phyloP scores from a whole-genome alignment of 2,888 invertebrate genomes.

The Lacanobia wlatinum region DNA sequence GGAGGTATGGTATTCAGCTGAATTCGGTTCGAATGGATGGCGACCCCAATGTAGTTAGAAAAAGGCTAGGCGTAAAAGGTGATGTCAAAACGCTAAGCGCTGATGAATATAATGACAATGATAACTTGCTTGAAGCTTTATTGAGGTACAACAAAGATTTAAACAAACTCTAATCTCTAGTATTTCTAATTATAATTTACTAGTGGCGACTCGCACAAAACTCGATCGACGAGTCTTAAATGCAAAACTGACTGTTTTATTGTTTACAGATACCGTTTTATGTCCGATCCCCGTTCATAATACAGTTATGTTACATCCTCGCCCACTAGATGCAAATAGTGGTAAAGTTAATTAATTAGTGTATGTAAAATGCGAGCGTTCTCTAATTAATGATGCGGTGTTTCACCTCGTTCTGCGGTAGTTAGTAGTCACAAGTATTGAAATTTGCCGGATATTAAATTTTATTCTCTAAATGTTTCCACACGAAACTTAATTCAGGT shows the following conservation, averaged over 20 bases:
- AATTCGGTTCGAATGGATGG: no score
- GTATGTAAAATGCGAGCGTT: conserved; percentile 35
- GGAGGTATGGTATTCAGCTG: no score
- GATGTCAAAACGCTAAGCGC: background rate
- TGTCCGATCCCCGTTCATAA: conserved; percentile 31
- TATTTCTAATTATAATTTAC: background rate
- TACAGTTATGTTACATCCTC: conserved; percentile 44
- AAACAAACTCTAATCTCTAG: background rate
- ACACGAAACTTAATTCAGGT: background rate
- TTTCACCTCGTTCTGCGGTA: background rate
- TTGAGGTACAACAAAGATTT: background rate
- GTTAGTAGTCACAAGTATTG: background rate
- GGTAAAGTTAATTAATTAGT: conserved; percentile 40
- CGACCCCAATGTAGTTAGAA: no score
- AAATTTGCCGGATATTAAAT: background rate
- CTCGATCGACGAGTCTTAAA: conserved; percentile 9
- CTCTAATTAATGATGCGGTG: conserved; percentile 28
- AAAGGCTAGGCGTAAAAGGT: no score
- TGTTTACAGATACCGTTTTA: conserved; percentile 35
- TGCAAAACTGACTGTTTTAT: conserved; percentile 37
- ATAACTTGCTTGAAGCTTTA: background rate
- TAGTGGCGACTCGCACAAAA: conserved; percentile 3
- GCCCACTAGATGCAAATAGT: conserved; percentile 32
- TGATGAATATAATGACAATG: background rate
- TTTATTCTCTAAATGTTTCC: conserved; percentile 1